These are phyloP conservation scores for Paraescarpia echinospica DNA, from an alignment of 1,140 invertebrate species.

Conservation along the genomic window DNA sequence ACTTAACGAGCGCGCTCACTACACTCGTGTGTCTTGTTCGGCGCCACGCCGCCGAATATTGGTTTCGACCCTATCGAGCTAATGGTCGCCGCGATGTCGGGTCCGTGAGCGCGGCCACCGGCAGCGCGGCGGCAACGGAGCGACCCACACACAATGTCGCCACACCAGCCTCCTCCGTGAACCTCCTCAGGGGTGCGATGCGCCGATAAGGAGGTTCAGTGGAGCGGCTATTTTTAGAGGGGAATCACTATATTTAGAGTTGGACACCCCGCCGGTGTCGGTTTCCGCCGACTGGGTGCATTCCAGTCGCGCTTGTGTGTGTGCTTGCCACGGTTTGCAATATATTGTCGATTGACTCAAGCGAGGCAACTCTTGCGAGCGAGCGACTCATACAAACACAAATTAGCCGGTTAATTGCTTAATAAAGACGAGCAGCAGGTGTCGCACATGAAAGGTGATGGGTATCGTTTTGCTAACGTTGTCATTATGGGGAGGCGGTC, in stretches of 20 bases:
- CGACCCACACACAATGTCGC: background rate
- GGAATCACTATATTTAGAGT: constrained; percentile 1
- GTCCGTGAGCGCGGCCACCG: background rate
- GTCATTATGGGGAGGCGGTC: background rate
- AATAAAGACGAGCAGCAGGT: background rate
- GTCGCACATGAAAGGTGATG: background rate
- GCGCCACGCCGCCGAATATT: background rate
- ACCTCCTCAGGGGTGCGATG: background rate
- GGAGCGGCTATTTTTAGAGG: background rate
- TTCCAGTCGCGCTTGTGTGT: background rate
- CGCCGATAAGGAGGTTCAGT: background rate
- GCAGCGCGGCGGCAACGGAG: too few relatives aligned
- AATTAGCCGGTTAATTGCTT: background rate
- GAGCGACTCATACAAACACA: background rate
- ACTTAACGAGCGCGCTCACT: background rate
- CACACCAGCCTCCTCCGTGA: background rate
- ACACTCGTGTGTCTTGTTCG: background rate
- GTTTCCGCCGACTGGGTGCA: background rate
- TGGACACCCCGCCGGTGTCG: background rate
- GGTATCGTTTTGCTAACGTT: background rate
- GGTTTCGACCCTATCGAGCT: background rate
- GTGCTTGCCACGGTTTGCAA: too few relatives aligned
- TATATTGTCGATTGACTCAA: too few relatives aligned
- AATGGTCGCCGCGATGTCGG: background rate
- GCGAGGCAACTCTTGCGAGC: background rate